Evolutionary conservation across 2,888 invertebrate species (phyloP).

Genomic region (Pristionchus japonicus): DNA sequence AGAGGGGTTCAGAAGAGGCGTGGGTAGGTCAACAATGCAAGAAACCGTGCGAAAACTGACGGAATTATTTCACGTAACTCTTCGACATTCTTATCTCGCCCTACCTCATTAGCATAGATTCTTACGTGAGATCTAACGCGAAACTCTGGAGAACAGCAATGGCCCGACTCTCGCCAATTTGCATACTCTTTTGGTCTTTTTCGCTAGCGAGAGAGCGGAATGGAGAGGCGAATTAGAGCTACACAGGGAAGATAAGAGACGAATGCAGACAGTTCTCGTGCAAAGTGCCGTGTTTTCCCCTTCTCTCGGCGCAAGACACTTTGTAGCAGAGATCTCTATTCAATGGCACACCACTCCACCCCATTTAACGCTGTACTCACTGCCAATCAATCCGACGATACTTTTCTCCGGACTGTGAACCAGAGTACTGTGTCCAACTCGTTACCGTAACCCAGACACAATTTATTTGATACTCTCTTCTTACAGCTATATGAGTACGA

Average conservation of each 20-base stretch:
- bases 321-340: neutral
- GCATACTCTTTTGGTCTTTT: neutral
- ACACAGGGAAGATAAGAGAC: neutral
- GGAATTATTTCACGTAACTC: neutral
- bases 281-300: neutral
- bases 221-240: neutral
- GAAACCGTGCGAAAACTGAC: neutral
- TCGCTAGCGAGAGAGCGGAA: neutral
- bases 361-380: too few relatives aligned
- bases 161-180: neutral
- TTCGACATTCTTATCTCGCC: neutral
- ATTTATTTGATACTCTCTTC: constrained; percentile 24
- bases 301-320: neutral
- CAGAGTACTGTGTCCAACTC: neutral
- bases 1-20: neutral
- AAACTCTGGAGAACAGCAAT: neutral
- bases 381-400: too few relatives aligned
- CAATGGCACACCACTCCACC: too few relatives aligned
- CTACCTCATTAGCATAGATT: neutral
- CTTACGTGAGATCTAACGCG: neutral
- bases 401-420: neutral
- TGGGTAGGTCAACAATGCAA: neutral
- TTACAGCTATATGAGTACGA: neutral
- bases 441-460: constrained; percentile 35
- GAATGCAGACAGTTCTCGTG: neutral